Evolutionary conservation across 2,888 invertebrate species (phyloP).

Genomic region (Caenorhabditis drosophilae): DNA sequence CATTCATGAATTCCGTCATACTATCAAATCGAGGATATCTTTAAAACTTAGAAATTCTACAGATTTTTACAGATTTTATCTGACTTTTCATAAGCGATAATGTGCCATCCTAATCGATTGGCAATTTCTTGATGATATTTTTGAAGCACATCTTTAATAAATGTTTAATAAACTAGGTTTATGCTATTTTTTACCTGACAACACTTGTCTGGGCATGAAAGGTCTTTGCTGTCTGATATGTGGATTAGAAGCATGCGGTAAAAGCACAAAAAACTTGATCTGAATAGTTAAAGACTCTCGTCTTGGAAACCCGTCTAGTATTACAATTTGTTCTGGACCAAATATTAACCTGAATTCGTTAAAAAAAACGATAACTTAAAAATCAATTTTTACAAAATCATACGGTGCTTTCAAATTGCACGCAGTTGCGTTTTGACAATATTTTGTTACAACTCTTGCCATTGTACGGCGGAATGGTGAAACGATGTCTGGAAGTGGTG

Average conservation of each 20-base stretch:
- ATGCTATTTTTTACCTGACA: constrained; percentile 50
- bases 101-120: constrained; percentile 61
- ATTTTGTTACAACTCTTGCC: constrained; percentile 58
- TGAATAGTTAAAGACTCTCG: constrained; percentile 56
- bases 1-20: constrained; percentile 67
- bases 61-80: too few species aligned
- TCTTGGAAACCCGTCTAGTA: constrained; percentile 63
- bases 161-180: constrained; percentile 3
- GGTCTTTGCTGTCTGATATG: constrained; percentile 49
- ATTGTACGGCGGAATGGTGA: constrained; percentile 59
- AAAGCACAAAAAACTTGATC: constrained; percentile 59
- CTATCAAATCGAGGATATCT: constrained; percentile 62
- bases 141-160: constrained; percentile 50
- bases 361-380: constrained; percentile 1
- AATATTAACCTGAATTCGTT: constrained; percentile 57
- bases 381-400: constrained; percentile 6
- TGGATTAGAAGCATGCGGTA: constrained; percentile 53
- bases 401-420: constrained; percentile 61
- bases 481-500: constrained; percentile 57
- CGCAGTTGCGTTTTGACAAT: constrained; percentile 61
- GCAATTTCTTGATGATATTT: constrained; percentile 56
- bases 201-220: constrained; percentile 49
- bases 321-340: constrained; percentile 57
- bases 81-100: constrained; percentile 55
- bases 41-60: constrained; percentile 4